phyloP scores from a whole-genome alignment of 2,797 vertebrate species.

The Hydrophis major region DNA sequence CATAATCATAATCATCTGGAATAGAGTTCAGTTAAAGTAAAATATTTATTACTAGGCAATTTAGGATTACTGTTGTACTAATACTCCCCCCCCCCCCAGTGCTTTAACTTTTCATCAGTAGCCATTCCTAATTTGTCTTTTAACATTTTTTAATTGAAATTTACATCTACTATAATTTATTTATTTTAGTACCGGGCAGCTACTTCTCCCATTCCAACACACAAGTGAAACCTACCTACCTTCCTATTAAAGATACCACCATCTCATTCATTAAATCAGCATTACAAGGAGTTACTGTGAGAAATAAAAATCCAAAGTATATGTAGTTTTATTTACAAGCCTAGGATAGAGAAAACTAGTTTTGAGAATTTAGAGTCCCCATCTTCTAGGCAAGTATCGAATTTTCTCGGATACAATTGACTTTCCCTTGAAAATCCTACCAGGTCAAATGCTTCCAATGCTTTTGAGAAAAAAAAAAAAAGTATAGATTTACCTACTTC shows the following conservation, averaged over 20 bases:
- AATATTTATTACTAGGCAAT: neutral
- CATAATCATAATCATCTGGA: neutral
- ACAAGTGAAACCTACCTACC: neutral
- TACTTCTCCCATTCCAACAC: neutral
- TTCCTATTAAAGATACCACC: neutral
- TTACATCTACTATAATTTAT: neutral
- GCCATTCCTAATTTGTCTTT: neutral
- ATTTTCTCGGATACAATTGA: neutral
- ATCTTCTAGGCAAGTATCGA: neutral
- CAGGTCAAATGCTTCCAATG: neutral
- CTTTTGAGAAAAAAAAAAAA: neutral
- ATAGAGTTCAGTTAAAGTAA: neutral
- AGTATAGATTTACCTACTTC: neutral
- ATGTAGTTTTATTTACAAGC: neutral
- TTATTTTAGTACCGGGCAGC: neutral
- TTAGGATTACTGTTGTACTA: too few species aligned
- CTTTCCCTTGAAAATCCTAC: too few species aligned
- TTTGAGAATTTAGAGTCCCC: neutral
- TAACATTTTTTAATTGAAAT: neutral
- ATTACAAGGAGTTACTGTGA: neutral
- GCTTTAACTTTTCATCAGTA: neutral
- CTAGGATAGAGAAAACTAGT: neutral
- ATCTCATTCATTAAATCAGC: neutral
- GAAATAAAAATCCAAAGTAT: neutral
- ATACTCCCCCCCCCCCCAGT: neutral